These are phyloP conservation scores for Boloria selene DNA, from an alignment of 2,888 invertebrate genomes.

Conservation along the genomic window DNA sequence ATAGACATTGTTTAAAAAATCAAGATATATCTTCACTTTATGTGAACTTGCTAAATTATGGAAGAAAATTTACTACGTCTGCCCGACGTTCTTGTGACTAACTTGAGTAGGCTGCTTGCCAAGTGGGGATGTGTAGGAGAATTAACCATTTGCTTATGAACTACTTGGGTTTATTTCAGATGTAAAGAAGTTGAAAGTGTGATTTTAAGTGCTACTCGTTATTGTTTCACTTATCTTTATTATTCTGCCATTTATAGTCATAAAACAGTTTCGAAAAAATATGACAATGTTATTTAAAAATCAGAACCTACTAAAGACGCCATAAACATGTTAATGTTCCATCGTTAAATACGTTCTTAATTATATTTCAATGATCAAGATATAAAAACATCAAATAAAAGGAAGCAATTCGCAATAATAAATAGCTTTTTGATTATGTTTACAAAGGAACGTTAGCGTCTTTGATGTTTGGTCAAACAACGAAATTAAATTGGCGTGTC, in stretches of 20 bases:
- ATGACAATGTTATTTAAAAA: too few relatives aligned
- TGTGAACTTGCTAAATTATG: not conserved
- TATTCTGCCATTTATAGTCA: too few relatives aligned
- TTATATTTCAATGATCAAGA: too few relatives aligned
- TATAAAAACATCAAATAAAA: not conserved
- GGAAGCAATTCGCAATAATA: not conserved
- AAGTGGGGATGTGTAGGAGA: conserved; percentile 1
- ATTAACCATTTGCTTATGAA: not conserved
- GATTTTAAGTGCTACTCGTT: too few relatives aligned
- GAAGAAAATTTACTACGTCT: conserved; percentile 3
- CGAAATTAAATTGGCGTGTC: conserved; percentile 32
- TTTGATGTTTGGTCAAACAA: conserved; percentile 34
- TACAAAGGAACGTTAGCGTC: conserved; percentile 6
- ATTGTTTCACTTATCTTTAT: too few relatives aligned
- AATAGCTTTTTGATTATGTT: conserved; percentile 20
- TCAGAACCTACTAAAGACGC: too few relatives aligned
- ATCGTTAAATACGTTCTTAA: too few relatives aligned
- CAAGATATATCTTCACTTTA: too few relatives aligned
- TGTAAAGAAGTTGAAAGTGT: not conserved
- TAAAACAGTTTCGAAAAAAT: too few relatives aligned
- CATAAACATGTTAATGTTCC: too few relatives aligned
- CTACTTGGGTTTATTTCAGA: not conserved
- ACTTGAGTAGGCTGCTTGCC: conserved; percentile 5
- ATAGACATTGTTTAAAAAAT: too few relatives aligned
- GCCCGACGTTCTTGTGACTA: conserved; percentile 11